phyloP scores from a whole-genome alignment of 2,113 vertebrate species.

The Pandion haliaetus region DNA sequence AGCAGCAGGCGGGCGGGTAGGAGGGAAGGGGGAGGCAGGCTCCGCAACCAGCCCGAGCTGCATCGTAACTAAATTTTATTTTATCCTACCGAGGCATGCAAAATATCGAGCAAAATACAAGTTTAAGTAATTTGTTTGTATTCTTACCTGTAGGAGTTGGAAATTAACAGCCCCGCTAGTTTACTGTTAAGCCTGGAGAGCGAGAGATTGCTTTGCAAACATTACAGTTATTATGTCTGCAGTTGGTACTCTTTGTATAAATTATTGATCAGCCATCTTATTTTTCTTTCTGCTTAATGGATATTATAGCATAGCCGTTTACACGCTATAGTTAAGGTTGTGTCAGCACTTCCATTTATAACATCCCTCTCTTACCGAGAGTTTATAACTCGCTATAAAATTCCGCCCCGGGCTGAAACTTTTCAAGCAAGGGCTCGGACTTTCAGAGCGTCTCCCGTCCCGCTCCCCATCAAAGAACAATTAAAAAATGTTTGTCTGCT shows the following conservation, averaged over 20 bases:
- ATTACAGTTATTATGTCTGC: slow-evolving; percentile 86
- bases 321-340: slow-evolving; percentile 78
- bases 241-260: slow-evolving; percentile 85
- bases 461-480: neutral
- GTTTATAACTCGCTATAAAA: slow-evolving; percentile 75
- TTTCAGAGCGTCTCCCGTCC: neutral
- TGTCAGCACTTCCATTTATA: slow-evolving; percentile 82
- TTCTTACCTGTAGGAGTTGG: slow-evolving; percentile 80
- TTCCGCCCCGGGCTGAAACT: slow-evolving; percentile 67
- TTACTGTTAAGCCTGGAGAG: slow-evolving; percentile 83
- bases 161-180: slow-evolving; percentile 81
- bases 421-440: slow-evolving; percentile 40
- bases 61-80: slow-evolving; percentile 79
- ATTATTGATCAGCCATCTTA: slow-evolving; percentile 86
- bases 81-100: slow-evolving; percentile 73
- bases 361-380: slow-evolving; percentile 60
- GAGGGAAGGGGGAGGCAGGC: slow-evolving; percentile 18
- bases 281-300: slow-evolving; percentile 88
- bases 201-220: slow-evolving; percentile 85
- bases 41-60: slow-evolving; percentile 50
- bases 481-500: slow-evolving; percentile 1
- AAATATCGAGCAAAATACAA: slow-evolving; percentile 78
- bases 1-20: neutral
- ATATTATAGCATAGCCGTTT: slow-evolving; percentile 83
- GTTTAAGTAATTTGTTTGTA: slow-evolving; percentile 85